phyloP scores from a whole-genome alignment of 2,797 vertebrate species.

The Poecilia velifera region DNA sequence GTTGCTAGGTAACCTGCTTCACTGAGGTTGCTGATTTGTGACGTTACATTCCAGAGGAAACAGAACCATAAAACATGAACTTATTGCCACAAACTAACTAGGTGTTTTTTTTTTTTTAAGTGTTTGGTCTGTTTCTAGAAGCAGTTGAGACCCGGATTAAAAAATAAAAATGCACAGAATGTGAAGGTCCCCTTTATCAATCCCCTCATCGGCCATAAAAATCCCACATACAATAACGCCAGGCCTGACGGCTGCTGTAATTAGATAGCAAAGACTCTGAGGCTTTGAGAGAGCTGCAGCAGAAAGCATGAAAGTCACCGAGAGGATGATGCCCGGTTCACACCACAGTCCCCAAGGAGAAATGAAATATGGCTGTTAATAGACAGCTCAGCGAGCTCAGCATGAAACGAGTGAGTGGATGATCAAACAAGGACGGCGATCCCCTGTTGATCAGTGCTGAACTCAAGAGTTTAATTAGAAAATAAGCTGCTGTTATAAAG shows the following conservation, averaged over 20 bases:
- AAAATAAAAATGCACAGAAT: too few relatives aligned
- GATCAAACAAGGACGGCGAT: background rate
- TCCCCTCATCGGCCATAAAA: conserved; percentile 36
- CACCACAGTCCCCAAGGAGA: conserved; percentile 28
- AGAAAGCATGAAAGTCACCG: conserved; percentile 13
- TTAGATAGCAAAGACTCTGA: conserved; percentile 15
- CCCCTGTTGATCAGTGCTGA: conserved; percentile 2
- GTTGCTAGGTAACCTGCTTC: too few relatives aligned
- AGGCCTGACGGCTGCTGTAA: conserved; percentile 5
- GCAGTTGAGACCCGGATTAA: too few relatives aligned
- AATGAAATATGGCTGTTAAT: conserved; percentile 35
- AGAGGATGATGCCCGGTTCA: background rate
- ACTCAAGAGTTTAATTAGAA: background rate
- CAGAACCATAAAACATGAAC: too few relatives aligned
- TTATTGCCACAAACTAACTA: too few relatives aligned
- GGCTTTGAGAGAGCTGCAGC: conserved; percentile 5
- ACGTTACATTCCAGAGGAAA: too few relatives aligned
- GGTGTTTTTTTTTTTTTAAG: too few relatives aligned
- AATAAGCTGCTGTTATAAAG: background rate
- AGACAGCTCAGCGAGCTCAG: conserved; percentile 11
- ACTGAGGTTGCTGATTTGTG: too few relatives aligned
- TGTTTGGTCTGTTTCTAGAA: too few relatives aligned
- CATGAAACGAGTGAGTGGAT: conserved; percentile 1
- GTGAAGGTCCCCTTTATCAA: background rate
- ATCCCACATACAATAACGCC: conserved; percentile 15